A percentile compares a stretch with the other conserved stretches of the same genome.
Conservation (phyloP, 2,797 vertebrate genomes). For the Anolis apletophallus region DNA sequence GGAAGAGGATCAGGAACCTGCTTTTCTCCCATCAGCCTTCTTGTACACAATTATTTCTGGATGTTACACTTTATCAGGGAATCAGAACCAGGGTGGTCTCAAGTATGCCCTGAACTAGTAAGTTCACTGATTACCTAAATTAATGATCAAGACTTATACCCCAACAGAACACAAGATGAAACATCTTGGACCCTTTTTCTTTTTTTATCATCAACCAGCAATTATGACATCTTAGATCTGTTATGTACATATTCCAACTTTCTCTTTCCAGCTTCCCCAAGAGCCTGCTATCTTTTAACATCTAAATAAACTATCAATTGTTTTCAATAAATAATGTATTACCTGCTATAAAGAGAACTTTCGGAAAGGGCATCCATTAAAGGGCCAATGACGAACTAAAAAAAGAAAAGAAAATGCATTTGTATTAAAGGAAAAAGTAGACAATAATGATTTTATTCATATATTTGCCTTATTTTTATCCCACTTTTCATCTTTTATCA, state of each 20-base stretch:
- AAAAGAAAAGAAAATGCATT: constrained; percentile 45
- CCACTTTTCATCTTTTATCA: too few species aligned
- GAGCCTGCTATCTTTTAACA: neutral
- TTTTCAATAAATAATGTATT: constrained; percentile 30
- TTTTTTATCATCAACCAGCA: neutral
- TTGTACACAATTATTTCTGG: neutral
- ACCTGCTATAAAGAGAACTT: constrained; percentile 91
- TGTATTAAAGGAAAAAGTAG: neutral
- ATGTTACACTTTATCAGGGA: neutral
- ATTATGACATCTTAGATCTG: neutral
- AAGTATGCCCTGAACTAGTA: neutral
- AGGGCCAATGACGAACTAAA: constrained; percentile 90
- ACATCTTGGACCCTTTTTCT: too few species aligned
- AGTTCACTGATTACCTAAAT: neutral
- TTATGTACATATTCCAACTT: neutral
- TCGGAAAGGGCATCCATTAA: constrained; percentile 93
- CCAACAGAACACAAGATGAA: neutral
- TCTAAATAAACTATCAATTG: neutral
- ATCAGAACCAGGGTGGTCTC: neutral
- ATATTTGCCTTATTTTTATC: too few species aligned
- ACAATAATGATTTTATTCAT: neutral
- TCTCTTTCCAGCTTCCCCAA: neutral
- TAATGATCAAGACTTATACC: neutral
- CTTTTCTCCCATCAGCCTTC: neutral
- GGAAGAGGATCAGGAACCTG: neutral